Evolutionary conservation across 2,113 vertebrate genomes (phyloP), one percentile per base, ranked within the genome.

Genomic region (Epinephelus cyanopodus): DNA sequence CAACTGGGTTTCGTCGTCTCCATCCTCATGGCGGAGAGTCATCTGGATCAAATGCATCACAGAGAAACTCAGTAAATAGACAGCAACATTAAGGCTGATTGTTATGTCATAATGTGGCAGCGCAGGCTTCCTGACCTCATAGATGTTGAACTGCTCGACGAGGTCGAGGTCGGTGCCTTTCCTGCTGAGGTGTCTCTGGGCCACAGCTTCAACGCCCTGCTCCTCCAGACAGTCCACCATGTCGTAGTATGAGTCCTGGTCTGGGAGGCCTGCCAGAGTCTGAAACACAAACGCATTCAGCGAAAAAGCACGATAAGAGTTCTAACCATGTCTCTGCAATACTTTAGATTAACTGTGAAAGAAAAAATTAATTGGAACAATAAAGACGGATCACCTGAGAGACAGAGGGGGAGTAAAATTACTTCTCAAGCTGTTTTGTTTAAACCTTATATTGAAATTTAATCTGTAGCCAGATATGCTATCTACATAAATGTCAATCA

Each of bases 191-290:
- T 99, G 97, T 86, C 97, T 96, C 93, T 97, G 96, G 52, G 96
- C 96, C 92, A 97, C 94, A 3, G 90, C 89, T 69, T 98, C 97
- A 0, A 99, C 97, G 83, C 97, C 95, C 84, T 98, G 95, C 83
- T 99, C 98, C 94, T 99, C 98, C 90, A 99, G 95, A 94, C 95
- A 97, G 95, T 99, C 98, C 88, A 98, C 97, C 92, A 99, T 96
- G 0, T 99, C 97, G 8, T 99, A 99, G 95, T 97, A 99, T 14
- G 96, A 96, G 92, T 99, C 98, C 92, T 99, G 98, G 90, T 99
- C 98, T 88, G 98, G 96, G 86, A 99, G 94, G 42, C 96, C 96
- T 2, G 96, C 96, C 87, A 99, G 93, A 0, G 96, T 98, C 98
- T 99, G 90, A 58, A 62, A 77, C 64, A 77, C 64, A 74, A 9